phyloP scores from a whole-genome alignment of 2,888 invertebrate genomes.

The Lochmaea capreae region DNA sequence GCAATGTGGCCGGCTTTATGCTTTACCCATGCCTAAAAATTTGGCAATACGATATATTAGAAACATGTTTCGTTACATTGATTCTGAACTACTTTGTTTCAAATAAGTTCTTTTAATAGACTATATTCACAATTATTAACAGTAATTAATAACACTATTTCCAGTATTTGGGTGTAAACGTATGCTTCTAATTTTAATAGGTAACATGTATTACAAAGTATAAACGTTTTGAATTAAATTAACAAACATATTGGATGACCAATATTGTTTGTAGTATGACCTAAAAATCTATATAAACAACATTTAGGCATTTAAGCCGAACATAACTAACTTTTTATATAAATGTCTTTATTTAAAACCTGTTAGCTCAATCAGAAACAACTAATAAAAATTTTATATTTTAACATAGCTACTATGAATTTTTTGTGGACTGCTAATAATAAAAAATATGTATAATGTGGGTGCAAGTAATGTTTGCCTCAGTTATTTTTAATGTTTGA shows the following conservation, averaged over 20 bases:
- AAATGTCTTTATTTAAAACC: background rate
- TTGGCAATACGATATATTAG: constrained; percentile 32
- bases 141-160: background rate
- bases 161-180: background rate
- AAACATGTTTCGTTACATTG: constrained; percentile 14
- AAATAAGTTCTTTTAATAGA: background rate
- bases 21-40: constrained; percentile 44
- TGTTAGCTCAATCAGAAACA: background rate
- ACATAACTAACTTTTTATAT: background rate
- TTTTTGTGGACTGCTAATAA: background rate
- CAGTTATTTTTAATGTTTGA: constrained; percentile 10
- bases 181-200: background rate
- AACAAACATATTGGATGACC: background rate
- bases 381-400: background rate
- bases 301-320: background rate
- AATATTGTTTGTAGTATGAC: background rate
- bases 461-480: background rate
- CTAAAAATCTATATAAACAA: background rate
- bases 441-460: background rate
- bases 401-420: background rate
- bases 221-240: background rate
- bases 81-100: background rate
- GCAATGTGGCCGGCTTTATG: constrained; percentile 56
- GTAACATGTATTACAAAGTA: too few relatives aligned
- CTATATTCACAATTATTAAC: background rate